These are phyloP conservation scores for Caenorhabditis brenneri DNA, from an alignment of 1,140 invertebrate species.

Conservation along the genomic window DNA sequence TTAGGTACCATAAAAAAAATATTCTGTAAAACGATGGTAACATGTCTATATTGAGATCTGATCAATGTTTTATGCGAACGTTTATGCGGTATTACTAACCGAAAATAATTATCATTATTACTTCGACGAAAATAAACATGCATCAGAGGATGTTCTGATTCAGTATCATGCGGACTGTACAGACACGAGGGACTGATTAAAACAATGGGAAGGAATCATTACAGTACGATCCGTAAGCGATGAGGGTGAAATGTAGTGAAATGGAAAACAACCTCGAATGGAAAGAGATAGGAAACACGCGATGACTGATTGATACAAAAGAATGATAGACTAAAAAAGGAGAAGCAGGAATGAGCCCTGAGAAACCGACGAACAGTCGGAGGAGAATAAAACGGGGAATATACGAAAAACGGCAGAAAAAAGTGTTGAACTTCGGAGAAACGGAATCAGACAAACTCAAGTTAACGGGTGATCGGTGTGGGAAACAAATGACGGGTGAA, in stretches of 20 bases:
- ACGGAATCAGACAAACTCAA: neutral
- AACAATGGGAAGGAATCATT: neutral
- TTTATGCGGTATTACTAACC: conserved; percentile 3
- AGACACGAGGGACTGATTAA: neutral
- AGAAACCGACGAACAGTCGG: neutral
- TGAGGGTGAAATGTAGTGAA: neutral
- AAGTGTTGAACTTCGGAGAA: neutral
- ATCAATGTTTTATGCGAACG: neutral
- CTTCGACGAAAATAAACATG: conserved; percentile 2
- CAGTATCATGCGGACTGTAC: neutral
- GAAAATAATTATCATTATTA: conserved; percentile 25
- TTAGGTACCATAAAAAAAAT: too few relatives aligned
- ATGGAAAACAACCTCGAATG: neutral
- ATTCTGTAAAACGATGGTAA: neutral
- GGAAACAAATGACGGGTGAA: neutral
- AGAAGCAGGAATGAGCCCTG: conserved; percentile 10
- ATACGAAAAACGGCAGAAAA: neutral
- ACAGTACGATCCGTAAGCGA: conserved; percentile 11
- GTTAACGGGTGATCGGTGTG: neutral
- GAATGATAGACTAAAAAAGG: neutral
- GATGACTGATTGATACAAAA: neutral
- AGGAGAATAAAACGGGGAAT: neutral
- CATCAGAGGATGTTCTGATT: neutral
- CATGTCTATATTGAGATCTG: neutral
- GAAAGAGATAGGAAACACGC: neutral